Conservation (phyloP, 2,888 invertebrate genomes). For the Sphinx pinastri region DNA sequence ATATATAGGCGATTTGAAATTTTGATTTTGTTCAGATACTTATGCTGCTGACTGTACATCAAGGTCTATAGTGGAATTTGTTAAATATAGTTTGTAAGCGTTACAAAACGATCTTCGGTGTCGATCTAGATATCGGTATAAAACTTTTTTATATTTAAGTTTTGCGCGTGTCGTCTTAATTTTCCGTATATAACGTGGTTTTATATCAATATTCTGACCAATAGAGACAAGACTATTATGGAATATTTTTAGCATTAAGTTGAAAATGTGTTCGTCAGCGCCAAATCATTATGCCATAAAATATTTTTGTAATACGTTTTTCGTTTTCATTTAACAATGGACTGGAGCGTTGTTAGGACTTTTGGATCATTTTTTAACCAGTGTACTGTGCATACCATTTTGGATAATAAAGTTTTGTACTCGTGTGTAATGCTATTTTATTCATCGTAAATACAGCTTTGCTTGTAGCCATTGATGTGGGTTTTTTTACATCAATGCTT, state of each 20-base stretch:
- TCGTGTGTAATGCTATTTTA: conserved; percentile 10
- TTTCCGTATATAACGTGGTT: too few relatives aligned
- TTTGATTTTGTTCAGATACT: too few relatives aligned
- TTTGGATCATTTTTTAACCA: conserved; percentile 18
- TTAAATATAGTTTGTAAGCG: too few relatives aligned
- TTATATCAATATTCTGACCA: background rate
- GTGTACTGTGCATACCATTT: conserved; percentile 3
- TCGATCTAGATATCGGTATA: too few relatives aligned
- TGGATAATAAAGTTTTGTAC: conserved; percentile 22
- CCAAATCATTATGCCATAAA: conserved; percentile 41
- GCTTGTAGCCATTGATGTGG: too few relatives aligned
- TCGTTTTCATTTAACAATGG: conserved; percentile 2
- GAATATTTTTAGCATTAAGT: conserved; percentile 14
- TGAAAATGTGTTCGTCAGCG: conserved; percentile 38
- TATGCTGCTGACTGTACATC: too few relatives aligned
- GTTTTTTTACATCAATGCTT: too few relatives aligned
- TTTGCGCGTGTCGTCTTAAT: too few relatives aligned
- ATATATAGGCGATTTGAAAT: too few relatives aligned
- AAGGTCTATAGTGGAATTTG: too few relatives aligned
- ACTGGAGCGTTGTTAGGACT: background rate
- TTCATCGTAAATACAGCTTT: background rate
- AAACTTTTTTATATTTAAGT: too few relatives aligned
- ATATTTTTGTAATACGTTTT: conserved; percentile 36
- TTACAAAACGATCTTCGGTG: too few relatives aligned
- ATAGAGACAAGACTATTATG: background rate